A percentile compares a stretch with the other conserved stretches of the same genome.
Conservation (phyloP, 2,888 invertebrate species). For the Neocrepidodera transversa region DNA sequence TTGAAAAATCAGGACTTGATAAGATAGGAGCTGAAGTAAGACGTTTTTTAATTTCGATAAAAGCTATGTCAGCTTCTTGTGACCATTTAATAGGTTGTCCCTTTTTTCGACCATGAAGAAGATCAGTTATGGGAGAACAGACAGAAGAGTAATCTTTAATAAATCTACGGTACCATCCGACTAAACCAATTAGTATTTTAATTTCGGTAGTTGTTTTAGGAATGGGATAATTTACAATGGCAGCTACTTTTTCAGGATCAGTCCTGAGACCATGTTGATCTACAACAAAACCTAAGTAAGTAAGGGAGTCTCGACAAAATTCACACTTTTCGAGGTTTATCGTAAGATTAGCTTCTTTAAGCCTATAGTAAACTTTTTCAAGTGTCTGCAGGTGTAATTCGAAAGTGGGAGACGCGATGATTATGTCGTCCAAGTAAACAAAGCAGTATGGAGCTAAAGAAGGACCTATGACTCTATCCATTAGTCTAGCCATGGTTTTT, state of each 20-base stretch:
- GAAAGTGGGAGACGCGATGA: slow-evolving; percentile 19
- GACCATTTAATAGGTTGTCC: too few species aligned
- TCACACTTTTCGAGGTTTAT: too few species aligned
- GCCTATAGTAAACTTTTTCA: too few species aligned
- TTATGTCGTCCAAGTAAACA: slow-evolving; percentile 34
- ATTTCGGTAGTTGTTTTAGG: slow-evolving; percentile 26
- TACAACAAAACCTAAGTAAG: slow-evolving; percentile 16
- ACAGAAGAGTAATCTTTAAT: slow-evolving; percentile 28
- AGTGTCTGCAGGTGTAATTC: slow-evolving; percentile 5
- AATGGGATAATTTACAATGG: slow-evolving; percentile 13
- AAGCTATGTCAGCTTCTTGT: too few species aligned
- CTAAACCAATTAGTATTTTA: slow-evolving; percentile 19
- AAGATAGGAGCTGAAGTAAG: slow-evolving; percentile 40
- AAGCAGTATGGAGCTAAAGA: too few species aligned
- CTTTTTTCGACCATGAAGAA: too few species aligned
- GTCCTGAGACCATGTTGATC: slow-evolving; percentile 21
- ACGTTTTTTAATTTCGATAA: too few species aligned
- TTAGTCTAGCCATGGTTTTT: too few species aligned
- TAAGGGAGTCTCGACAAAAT: too few species aligned
- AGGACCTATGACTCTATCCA: too few species aligned
- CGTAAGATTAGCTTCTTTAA: too few species aligned
- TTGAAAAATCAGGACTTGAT: slow-evolving; percentile 33
- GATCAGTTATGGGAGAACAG: too few species aligned
- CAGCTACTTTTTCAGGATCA: slow-evolving; percentile 8
- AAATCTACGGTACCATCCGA: slow-evolving; percentile 30